Evolutionary conservation across 1,140 invertebrate genomes (phyloP), one percentile per base, ranked within the genome.

Genomic region (Plectrocnemia conspersa): DNA sequence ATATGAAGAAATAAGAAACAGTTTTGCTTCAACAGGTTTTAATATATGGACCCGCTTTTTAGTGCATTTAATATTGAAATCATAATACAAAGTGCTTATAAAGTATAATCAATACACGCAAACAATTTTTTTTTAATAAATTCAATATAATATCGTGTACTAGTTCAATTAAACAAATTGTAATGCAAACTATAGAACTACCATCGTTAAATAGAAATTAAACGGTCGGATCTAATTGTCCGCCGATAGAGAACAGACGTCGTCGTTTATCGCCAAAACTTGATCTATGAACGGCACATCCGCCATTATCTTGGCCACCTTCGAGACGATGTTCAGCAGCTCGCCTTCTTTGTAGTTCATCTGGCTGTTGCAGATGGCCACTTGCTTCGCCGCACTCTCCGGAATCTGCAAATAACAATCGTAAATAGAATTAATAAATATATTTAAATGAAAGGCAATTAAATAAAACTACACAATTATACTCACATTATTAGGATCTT

Each of bases 221-320:
- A n/a, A n/a, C n/a, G n/a, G n/a, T n/a, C n/a, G n/a, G n/a, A n/a
- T n/a, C 77, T 84, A 87, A 73, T 86, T 85, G 54, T 85, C 84
- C 61, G 83, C 83, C 48, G 87, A 84, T 63, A 89, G 79, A 55
- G 79, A 76, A 52, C 84, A 82, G 60, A 92, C 85, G 61, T 79
- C 79, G 50, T 80, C 68, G 66, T 92, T 89, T 50, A 91, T 82
- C 18, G 79, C 75, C 58, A 87, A 71, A 19, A 88, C 68, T 71
- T 90, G 85, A 3, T 70, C 69, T 62, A 88, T 76, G 64, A 88
- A 92, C 40, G 79, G 77, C 38, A 81, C 76, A 64, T 92, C 86
- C n/a, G 75, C 74, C 64, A 89, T 77, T 56, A 89, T 78, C 48
- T 73, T 78, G 16, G 83, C 82, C 18, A 89, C 70, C 15, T 78